Evolutionary conservation across 2,888 invertebrate species (phyloP).

Genomic region (Eupeodes latifasciatus): DNA sequence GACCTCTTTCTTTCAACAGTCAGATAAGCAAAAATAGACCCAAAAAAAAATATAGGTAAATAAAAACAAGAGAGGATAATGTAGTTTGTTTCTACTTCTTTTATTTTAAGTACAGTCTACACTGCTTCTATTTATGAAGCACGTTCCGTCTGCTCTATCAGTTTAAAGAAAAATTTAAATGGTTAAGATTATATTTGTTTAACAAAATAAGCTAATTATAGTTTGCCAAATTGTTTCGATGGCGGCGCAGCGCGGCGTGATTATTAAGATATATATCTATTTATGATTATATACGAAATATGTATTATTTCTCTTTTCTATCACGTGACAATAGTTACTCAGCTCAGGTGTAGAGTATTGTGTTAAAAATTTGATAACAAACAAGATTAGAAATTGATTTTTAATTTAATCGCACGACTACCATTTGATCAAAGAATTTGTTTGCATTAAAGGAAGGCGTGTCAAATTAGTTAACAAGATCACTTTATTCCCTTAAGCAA

Average conservation of each 20-base stretch:
- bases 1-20: conserved; percentile 1
- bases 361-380: background rate
- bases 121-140: conserved; percentile 26
- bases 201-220: conserved; percentile 33
- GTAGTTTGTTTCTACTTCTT: background rate
- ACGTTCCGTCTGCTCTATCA: conserved; percentile 13
- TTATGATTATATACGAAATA: too few species aligned
- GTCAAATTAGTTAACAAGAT: background rate
- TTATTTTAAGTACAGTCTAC: conserved; percentile 13
- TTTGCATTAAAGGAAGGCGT: background rate
- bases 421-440: background rate
- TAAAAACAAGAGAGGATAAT: background rate
- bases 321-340: conserved; percentile 11
- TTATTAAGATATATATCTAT: background rate
- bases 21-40: conserved; percentile 22
- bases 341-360: background rate
- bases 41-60: conserved; percentile 15
- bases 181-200: conserved; percentile 8
- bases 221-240: background rate
- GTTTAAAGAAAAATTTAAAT: conserved; percentile 15
- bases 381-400: background rate
- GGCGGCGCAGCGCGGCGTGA: background rate
- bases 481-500: background rate
- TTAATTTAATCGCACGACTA: background rate
- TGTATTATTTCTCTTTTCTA: background rate